Evolutionary conservation across 2,888 invertebrate genomes (phyloP).

Genomic region (Noctua pronuba): DNA sequence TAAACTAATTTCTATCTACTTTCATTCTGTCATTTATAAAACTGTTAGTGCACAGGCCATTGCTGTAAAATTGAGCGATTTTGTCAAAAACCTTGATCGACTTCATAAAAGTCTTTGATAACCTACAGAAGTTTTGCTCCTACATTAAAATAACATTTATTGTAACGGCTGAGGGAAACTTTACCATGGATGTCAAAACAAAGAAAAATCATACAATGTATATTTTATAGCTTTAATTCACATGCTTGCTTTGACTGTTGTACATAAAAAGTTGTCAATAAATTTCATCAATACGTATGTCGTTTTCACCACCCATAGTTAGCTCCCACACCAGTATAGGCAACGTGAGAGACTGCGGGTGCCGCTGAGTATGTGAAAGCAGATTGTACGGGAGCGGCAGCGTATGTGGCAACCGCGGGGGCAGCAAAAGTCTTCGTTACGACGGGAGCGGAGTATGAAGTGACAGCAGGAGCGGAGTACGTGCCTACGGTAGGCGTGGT

Average conservation of each 20-base stretch:
- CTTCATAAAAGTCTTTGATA: background rate
- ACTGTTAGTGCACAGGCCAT: background rate
- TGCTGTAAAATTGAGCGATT: background rate
- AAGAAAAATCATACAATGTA: background rate
- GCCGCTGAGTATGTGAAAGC: slow-evolving; percentile 89
- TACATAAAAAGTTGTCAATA: slow-evolving; percentile 25
- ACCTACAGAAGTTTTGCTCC: no score
- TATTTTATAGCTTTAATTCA: slow-evolving; percentile 28
- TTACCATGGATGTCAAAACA: background rate
- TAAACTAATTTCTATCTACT: background rate
- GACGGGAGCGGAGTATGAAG: slow-evolving; percentile 69
- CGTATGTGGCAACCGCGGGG: slow-evolving; percentile 49
- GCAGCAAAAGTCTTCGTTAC: slow-evolving; percentile 48
- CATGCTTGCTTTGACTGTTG: slow-evolving; percentile 34
- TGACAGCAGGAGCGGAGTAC: slow-evolving; percentile 68
- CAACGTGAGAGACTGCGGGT: slow-evolving; percentile 91
- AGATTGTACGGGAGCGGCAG: slow-evolving; percentile 81
- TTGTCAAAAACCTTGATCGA: background rate
- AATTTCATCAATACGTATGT: slow-evolving; percentile 62
- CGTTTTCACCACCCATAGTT: slow-evolving; percentile 84
- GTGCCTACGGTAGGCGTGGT: slow-evolving; percentile 45
- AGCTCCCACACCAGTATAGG: slow-evolving; percentile 91
- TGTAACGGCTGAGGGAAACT: no score
- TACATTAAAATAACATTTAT: background rate
- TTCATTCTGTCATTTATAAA: background rate